Base-by-base conservation (phyloP, 2,113 vertebrate species). In the Dolichotis patagonum region DNA sequence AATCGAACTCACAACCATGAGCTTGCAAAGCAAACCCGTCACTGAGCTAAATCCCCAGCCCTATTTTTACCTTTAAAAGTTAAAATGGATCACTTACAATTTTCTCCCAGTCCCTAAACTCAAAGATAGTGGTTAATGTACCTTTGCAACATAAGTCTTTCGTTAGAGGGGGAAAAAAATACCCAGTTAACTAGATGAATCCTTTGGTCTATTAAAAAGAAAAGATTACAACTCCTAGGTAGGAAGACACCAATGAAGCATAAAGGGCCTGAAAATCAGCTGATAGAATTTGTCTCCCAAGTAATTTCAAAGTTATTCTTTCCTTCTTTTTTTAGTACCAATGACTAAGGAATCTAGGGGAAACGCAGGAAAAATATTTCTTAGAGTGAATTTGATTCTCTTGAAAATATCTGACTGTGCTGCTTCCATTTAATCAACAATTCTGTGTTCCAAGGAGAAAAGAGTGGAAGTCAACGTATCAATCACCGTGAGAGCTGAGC, bases 291-390 rank as follows among this genome's bases (percentile, higher is more conserved):
- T 97, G 82, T 91, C 93, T 91, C 89, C 89, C 91, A 71, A 87
- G 20, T 49, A 82, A 84, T 96, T 97, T 97, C 38, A 97, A 95
- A 80, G 86, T 84, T 77, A 35, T 5, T 52, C 30, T 95, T 67
- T 71, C 32, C 9, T n/a, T 63, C 14, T 71, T 75, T 12, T 12
- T 90, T 94, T 67, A 91, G 85, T 30, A 81, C 7, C 56, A 94
- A 85, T 65, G 60, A 73, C 52, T 8, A 90, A 69, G 90, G 90
- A 95, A 13, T 4, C 69, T 11, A 35, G 92, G 58, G 65, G 13
- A 41, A 87, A 67, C 71, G 22, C 38, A 63, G 10, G 17, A 7
- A 41, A 80, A 86, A 26, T 32, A 67, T 17, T 83, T 92, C 73
- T 52, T 41, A 28, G 56, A 89, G 60, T 49, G 28, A 94, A 93